Percentiles rank a stretch among this genome's conserved stretches.
Conservation (phyloP, 2,888 invertebrate species). For the Galeruca laticollis region DNA sequence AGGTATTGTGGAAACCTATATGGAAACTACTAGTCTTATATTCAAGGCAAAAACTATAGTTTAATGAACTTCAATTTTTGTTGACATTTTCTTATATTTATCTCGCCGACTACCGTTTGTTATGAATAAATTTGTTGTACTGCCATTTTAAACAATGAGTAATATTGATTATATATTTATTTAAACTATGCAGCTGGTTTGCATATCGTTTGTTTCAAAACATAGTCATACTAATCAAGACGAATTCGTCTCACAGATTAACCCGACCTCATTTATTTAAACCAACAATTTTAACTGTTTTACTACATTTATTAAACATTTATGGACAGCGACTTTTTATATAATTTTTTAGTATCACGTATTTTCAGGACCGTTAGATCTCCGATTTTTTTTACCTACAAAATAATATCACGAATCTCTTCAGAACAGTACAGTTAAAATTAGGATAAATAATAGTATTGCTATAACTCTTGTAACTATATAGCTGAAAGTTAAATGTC, state of each 20-base stretch:
- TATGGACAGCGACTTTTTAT: not conserved
- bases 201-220: not conserved
- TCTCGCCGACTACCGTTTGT: not conserved
- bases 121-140: constrained; percentile 2
- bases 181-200: not conserved
- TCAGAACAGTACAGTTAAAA: too few species aligned
- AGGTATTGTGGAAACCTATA: too few species aligned
- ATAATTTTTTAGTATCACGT: not conserved
- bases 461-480: too few species aligned
- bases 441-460: too few species aligned
- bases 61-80: not conserved
- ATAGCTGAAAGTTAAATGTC: too few species aligned
- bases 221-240: not conserved
- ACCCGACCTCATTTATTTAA: not conserved
- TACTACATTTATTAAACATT: not conserved
- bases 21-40: too few species aligned
- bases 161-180: constrained; percentile 4
- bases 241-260: not conserved
- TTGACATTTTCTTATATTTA: constrained; percentile 2
- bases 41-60: not conserved
- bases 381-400: too few species aligned
- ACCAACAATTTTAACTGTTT: constrained; percentile 3
- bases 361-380: not conserved
- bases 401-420: too few species aligned
- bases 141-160: constrained; percentile 5